Conservation (phyloP, 2,797 vertebrate species). For the Scolopax bukidnonensis region DNA sequence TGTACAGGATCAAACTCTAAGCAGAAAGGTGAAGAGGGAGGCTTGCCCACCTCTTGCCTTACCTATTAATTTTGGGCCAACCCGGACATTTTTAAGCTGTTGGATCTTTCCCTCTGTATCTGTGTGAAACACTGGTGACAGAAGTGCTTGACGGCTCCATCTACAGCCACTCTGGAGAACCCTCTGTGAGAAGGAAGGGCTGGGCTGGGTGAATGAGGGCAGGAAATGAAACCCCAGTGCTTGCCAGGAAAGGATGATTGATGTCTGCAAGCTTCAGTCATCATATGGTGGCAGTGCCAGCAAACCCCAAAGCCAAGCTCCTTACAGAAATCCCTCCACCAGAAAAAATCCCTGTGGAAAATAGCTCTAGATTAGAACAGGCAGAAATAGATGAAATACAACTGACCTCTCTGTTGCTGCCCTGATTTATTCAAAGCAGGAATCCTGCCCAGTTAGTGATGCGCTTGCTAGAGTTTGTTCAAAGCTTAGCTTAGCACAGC, state of each 20-base stretch:
- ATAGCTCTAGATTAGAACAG: background rate
- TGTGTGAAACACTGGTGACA: background rate
- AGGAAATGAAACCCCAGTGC: background rate
- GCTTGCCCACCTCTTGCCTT: background rate
- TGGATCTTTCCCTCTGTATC: background rate
- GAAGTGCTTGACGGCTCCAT: background rate
- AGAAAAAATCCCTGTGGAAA: background rate
- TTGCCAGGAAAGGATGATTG: background rate
- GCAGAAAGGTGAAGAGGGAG: background rate
- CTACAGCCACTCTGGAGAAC: background rate
- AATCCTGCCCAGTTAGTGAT: background rate
- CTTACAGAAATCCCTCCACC: background rate
- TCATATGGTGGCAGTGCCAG: background rate
- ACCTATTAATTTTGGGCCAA: background rate
- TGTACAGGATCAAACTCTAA: background rate
- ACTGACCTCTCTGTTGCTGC: fast-evolving
- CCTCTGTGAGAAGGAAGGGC: background rate
- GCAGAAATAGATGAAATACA: background rate
- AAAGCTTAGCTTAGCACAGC: background rate
- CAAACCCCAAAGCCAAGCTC: background rate
- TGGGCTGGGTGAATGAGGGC: background rate
- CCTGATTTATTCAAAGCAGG: background rate
- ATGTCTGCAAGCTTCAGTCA: background rate
- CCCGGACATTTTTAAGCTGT: background rate
- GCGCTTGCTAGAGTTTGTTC: background rate